Evolutionary conservation across 2,113 vertebrate genomes (phyloP).

Genomic region (Bos taurus): ARS-UCD2.0 NC_037349.1:53360001-53360500

Average conservation of each 20-base stretch:
- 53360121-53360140: neutral
- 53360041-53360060: neutral
- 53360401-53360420: neutral
- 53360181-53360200: neutral
- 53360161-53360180: neutral
- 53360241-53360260: neutral
- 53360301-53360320: neutral
- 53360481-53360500: neutral
- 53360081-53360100: neutral
- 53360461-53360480: neutral
- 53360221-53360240: neutral
- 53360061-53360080: neutral
- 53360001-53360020: neutral
- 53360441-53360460: neutral
- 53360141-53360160: neutral
- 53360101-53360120: neutral
- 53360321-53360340: neutral
- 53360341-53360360: neutral
- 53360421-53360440: neutral
- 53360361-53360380: neutral
- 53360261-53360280: fast-evolving
- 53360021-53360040: neutral
- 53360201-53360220: neutral
- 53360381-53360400: neutral
- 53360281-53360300: neutral